Percentiles rank a stretch among this genome's conserved stretches.
Evolutionary conservation across 1,140 invertebrate genomes (phyloP).

Genomic region (Ptiloglossa arizonensis): DNA sequence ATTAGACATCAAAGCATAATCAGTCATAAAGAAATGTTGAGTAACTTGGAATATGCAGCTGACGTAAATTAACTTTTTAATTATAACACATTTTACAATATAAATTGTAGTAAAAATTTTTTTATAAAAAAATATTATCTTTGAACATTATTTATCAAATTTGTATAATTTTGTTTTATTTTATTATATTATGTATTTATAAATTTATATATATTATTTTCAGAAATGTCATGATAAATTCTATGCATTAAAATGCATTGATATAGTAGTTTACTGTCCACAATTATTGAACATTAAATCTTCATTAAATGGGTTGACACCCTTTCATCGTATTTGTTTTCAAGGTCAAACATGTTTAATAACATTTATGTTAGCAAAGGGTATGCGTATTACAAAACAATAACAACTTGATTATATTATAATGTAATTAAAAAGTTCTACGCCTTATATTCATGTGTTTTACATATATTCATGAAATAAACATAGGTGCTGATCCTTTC

Average conservation of each 20-base stretch:
- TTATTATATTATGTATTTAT: background rate
- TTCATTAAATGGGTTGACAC: slow-evolving; percentile 53
- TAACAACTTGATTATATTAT: slow-evolving; percentile 5
- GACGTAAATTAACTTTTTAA: slow-evolving; percentile 2
- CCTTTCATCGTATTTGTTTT: slow-evolving; percentile 66
- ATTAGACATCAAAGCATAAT: slow-evolving; percentile 20
- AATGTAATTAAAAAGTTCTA: background rate
- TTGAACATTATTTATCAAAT: background rate
- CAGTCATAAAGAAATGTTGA: slow-evolving; percentile 34
- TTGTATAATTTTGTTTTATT: background rate
- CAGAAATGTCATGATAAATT: slow-evolving; percentile 57
- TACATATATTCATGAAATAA: slow-evolving; percentile 16
- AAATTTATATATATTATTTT: slow-evolving; percentile 30
- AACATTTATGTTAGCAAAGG: slow-evolving; percentile 63
- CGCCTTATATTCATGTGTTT: background rate
- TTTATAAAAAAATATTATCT: background rate
- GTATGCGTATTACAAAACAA: slow-evolving; percentile 38
- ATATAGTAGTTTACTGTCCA: slow-evolving; percentile 57
- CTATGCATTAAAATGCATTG: slow-evolving; percentile 61
- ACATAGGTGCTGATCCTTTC: slow-evolving; percentile 63
- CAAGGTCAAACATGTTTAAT: slow-evolving; percentile 58
- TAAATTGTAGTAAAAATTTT: background rate
- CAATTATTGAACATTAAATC: slow-evolving; percentile 61
- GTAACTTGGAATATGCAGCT: slow-evolving; percentile 4
- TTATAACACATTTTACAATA: background rate